These are phyloP conservation scores for Spodoptera exigua DNA, from an alignment of 2,888 invertebrate species.

Conservation along the genomic window DNA sequence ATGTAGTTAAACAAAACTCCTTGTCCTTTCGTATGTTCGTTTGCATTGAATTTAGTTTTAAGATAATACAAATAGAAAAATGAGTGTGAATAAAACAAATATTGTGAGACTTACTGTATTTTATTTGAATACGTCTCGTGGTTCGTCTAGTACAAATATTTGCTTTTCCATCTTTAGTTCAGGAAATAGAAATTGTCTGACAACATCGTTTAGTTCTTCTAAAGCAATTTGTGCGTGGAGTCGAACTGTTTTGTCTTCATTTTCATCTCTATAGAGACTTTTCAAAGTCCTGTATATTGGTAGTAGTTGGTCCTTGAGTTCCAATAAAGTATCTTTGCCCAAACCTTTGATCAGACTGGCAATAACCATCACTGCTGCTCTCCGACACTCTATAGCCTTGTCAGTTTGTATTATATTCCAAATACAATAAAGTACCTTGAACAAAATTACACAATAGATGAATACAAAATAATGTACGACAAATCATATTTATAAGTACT, in stretches of 20 bases:
- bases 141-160: slow-evolving; percentile 76
- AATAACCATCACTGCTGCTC: slow-evolving; percentile 94
- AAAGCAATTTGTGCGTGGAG: slow-evolving; percentile 94
- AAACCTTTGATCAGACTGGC: slow-evolving; percentile 93
- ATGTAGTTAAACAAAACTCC: slow-evolving; percentile 27
- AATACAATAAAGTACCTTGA: slow-evolving; percentile 92
- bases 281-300: slow-evolving; percentile 93
- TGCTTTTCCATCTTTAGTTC: slow-evolving; percentile 89
- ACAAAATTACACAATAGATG: slow-evolving; percentile 6
- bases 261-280: slow-evolving; percentile 89
- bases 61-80: slow-evolving; percentile 42
- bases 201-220: slow-evolving; percentile 93
- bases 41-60: slow-evolving; percentile 42
- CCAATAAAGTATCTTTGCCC: slow-evolving; percentile 91
- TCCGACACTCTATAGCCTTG: slow-evolving; percentile 92
- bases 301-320: slow-evolving; percentile 91
- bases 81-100: slow-evolving; percentile 65
- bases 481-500: too few species aligned
- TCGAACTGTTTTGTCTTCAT: slow-evolving; percentile 91
- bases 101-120: slow-evolving; percentile 48
- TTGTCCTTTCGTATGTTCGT: slow-evolving; percentile 29
- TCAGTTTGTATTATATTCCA: slow-evolving; percentile 92
- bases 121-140: slow-evolving; percentile 69
- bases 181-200: slow-evolving; percentile 90
- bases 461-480: too few species aligned